Conservation (phyloP, 1,140 invertebrate genomes). For the Drosophila saltans region DNA sequence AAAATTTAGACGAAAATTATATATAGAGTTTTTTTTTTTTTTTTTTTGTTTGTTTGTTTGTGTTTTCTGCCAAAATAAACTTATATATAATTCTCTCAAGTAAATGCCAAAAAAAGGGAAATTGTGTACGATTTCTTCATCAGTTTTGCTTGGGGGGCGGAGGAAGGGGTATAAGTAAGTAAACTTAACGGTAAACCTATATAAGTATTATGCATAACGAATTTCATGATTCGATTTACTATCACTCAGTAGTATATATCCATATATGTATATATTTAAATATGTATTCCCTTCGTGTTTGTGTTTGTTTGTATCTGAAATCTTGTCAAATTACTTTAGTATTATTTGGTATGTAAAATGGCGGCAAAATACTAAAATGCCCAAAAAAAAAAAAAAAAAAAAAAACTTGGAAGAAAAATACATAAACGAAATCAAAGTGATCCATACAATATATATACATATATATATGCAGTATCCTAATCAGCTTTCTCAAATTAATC, state of each 20-base stretch:
- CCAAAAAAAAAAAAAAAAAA: conserved; percentile 29
- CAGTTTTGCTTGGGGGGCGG: conserved; percentile 13
- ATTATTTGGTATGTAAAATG: conserved; percentile 78
- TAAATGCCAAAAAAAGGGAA: conserved; percentile 62
- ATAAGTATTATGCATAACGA: conserved; percentile 66
- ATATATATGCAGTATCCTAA: conserved; percentile 23
- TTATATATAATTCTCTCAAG: conserved; percentile 74
- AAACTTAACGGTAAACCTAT: conserved; percentile 70
- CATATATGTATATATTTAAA: background rate
- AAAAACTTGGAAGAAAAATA: conserved; percentile 3
- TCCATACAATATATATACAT: conserved; percentile 44
- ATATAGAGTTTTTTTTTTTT: conserved; percentile 40
- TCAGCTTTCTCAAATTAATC: background rate
- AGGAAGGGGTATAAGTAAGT: conserved; percentile 36
- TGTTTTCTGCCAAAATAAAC: conserved; percentile 34
- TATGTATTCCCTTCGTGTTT: conserved; percentile 38
- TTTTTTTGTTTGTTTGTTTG: conserved; percentile 24
- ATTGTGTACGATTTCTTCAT: no score
- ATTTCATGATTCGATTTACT: conserved; percentile 56
- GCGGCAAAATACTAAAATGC: conserved; percentile 71
- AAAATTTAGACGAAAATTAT: conserved; percentile 80
- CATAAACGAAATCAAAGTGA: background rate
- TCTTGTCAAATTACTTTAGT: conserved; percentile 48
- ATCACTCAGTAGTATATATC: conserved; percentile 52
- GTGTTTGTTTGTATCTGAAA: conserved; percentile 33